phyloP scores from a whole-genome alignment of 2,888 invertebrate species.

The Lottia gigantea region DNA sequence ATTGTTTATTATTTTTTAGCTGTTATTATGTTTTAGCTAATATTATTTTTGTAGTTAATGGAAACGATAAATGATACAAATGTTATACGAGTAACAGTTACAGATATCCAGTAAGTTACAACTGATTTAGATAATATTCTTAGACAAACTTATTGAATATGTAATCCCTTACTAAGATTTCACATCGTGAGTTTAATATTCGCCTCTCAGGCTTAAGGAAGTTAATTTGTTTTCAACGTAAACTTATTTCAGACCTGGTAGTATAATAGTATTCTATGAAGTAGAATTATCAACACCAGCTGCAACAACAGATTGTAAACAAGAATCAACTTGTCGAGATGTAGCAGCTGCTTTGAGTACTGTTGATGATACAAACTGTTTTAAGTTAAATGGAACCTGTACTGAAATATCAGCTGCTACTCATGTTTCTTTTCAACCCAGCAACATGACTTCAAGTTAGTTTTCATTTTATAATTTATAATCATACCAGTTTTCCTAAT shows the following conservation, averaged over 20 bases:
- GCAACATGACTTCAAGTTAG: no score
- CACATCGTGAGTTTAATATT: no score
- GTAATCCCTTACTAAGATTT: no score
- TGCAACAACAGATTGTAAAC: conserved; percentile 1
- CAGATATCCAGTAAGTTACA: not conserved
- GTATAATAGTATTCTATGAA: not conserved
- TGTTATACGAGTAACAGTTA: not conserved
- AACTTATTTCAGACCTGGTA: not conserved
- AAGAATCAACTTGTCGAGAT: not conserved
- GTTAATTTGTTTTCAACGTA: no score
- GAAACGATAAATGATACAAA: not conserved
- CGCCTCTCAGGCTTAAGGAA: no score
- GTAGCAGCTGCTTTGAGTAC: not conserved
- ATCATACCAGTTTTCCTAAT: no score
- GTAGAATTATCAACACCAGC: not conserved
- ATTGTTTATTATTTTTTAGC: no score
- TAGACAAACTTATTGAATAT: no score
- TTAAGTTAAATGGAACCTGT: not conserved
- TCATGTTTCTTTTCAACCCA: not conserved
- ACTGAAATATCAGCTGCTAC: not conserved
- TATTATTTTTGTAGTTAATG: not conserved
- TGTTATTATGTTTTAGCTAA: not conserved
- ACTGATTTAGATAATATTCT: no score
- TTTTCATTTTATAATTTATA: no score
- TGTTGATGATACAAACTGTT: conserved; percentile 5